Conservation (phyloP, 2,113 vertebrate genomes). For the Polypterus bichir region DNA sequence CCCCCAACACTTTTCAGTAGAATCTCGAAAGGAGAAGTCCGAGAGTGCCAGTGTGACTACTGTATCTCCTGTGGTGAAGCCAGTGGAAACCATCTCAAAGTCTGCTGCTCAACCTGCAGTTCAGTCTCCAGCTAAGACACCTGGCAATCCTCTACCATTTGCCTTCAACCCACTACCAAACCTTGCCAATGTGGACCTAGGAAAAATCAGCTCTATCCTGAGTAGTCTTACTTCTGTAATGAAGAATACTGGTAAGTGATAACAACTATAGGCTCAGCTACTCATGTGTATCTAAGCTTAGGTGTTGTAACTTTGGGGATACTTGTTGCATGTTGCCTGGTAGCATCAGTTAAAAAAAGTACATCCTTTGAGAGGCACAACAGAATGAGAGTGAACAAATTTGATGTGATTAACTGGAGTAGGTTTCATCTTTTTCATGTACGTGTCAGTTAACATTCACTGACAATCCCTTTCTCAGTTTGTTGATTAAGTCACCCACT, state of each 20-base stretch:
- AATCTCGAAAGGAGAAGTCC: slow-evolving; percentile 63
- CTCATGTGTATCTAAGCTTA: no score
- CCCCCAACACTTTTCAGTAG: background rate
- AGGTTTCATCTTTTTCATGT: no score
- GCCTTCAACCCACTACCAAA: slow-evolving; percentile 50
- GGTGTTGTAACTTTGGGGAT: no score
- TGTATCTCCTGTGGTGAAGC: no score
- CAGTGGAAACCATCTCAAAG: no score
- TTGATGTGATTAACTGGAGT: no score
- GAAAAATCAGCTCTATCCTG: slow-evolving; percentile 96
- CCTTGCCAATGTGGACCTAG: slow-evolving; percentile 90
- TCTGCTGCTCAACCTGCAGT: no score
- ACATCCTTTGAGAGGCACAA: background rate
- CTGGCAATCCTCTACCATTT: slow-evolving; percentile 34
- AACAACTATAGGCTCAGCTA: no score
- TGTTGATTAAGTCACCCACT: no score
- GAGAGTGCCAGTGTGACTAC: slow-evolving; percentile 45
- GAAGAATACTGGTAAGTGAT: slow-evolving; percentile 81
- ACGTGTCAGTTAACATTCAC: no score
- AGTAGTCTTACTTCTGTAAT: slow-evolving; percentile 86
- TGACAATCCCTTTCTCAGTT: no score
- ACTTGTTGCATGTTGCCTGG: background rate
- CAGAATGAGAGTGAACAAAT: no score
- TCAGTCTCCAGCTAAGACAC: background rate
- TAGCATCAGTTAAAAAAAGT: background rate